A percentile compares a stretch with the other conserved stretches of the same genome.
These are phyloP conservation scores for Gallinago jamesoni DNA, from an alignment of 2,113 vertebrate species.

Conservation along the genomic window DNA sequence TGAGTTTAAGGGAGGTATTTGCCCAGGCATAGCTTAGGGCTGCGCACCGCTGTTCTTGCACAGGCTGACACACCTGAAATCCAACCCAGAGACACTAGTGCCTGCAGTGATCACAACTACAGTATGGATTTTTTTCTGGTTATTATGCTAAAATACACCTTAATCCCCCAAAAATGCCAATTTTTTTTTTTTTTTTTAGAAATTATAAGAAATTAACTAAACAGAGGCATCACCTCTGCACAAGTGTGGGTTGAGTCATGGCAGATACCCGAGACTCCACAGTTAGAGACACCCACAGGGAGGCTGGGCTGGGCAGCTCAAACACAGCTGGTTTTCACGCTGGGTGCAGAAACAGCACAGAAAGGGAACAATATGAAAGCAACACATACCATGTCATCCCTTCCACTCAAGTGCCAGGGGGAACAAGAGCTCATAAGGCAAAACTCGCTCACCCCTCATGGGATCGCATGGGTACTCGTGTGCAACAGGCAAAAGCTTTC, in stretches of 20 bases:
- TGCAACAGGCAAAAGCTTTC: background rate
- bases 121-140: accelerated
- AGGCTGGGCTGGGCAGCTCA: background rate
- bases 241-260: accelerated
- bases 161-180: background rate
- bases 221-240: background rate
- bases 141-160: background rate
- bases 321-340: background rate
- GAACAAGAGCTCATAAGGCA: accelerated
- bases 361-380: accelerated
- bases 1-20: background rate
- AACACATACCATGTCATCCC: background rate
- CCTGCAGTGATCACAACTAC: background rate
- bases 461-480: background rate
- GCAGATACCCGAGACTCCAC: background rate
- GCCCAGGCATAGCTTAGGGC: background rate
- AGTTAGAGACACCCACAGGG: accelerated
- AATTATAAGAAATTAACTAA: background rate
- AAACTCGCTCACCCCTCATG: background rate
- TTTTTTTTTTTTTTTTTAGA: background rate
- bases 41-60: background rate
- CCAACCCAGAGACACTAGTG: no score
- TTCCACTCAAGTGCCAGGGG: background rate
- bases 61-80: background rate
- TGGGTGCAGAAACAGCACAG: background rate